Evolutionary conservation across 2,797 vertebrate genomes (phyloP).

Genomic region (Odontamblyopus lacepedii): DNA sequence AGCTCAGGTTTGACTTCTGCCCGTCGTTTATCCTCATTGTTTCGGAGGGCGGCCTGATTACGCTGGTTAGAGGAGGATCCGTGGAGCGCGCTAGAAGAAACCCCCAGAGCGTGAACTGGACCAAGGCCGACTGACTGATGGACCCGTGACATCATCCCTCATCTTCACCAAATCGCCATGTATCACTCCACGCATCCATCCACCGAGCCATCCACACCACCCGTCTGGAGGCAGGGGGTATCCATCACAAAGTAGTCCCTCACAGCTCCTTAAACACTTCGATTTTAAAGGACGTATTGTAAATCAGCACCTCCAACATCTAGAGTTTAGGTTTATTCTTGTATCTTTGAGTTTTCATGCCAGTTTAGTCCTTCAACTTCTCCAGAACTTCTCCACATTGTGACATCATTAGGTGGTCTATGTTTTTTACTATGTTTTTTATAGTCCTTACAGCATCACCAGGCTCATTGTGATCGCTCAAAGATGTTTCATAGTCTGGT

Average conservation of each 20-base stretch:
- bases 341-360: background rate
- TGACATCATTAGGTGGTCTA: background rate
- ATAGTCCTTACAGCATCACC: no score
- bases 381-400: background rate
- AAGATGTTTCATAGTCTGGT: no score
- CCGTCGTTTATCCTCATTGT: constrained; percentile 69
- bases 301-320: background rate
- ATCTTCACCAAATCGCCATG: constrained; percentile 30
- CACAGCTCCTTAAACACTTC: background rate
- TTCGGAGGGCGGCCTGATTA: constrained; percentile 57
- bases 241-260: constrained; percentile 29
- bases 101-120: constrained; percentile 49
- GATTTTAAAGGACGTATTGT: background rate
- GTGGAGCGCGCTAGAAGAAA: constrained; percentile 53
- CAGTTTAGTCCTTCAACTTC: background rate
- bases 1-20: constrained; percentile 21
- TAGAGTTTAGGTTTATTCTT: background rate
- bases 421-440: no score
- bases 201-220: constrained; percentile 20
- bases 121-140: constrained; percentile 64
- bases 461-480: no score
- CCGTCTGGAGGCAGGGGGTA: constrained; percentile 16
- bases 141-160: constrained; percentile 33
- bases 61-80: constrained; percentile 51
- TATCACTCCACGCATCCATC: background rate